phyloP scores from a whole-genome alignment of 2,113 vertebrate species.

The Campylomormyrus tamandua region DNA sequence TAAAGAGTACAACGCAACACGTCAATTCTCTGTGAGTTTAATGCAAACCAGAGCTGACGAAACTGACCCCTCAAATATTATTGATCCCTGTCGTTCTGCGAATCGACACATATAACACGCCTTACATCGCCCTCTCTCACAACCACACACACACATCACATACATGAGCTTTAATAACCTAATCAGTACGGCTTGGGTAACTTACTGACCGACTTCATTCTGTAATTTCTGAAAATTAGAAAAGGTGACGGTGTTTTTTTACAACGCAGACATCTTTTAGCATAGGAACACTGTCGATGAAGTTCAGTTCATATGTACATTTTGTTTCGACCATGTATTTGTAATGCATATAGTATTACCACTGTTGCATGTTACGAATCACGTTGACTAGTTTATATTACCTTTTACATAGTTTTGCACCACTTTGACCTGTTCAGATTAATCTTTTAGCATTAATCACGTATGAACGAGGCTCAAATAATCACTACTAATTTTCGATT shows the following conservation, averaged over 20 bases:
- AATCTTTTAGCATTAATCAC: not conserved
- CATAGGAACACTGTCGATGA: not conserved
- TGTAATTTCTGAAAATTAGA: not conserved
- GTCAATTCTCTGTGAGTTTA: not conserved
- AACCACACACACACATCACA: not conserved
- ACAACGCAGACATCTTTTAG: not conserved
- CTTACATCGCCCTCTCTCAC: not conserved
- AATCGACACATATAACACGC: not conserved
- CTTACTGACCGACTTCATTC: not conserved
- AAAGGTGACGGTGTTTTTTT: not conserved
- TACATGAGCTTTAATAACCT: not conserved
- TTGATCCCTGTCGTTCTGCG: not conserved
- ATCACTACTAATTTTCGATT: not conserved
- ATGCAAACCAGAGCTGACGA: not conserved
- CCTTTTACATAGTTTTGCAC: not conserved
- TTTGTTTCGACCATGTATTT: not conserved
- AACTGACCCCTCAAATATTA: not conserved
- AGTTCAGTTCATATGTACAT: not conserved
- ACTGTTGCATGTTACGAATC: not conserved
- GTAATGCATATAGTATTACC: not conserved
- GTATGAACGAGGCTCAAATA: not conserved
- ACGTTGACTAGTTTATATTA: not conserved
- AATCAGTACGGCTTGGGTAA: not conserved
- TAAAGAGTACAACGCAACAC: not conserved
- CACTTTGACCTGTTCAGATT: not conserved